Evolutionary conservation across 2,113 vertebrate genomes (phyloP), one percentile per base, ranked within the genome.

Genomic region (Calidris pygmaea): DNA sequence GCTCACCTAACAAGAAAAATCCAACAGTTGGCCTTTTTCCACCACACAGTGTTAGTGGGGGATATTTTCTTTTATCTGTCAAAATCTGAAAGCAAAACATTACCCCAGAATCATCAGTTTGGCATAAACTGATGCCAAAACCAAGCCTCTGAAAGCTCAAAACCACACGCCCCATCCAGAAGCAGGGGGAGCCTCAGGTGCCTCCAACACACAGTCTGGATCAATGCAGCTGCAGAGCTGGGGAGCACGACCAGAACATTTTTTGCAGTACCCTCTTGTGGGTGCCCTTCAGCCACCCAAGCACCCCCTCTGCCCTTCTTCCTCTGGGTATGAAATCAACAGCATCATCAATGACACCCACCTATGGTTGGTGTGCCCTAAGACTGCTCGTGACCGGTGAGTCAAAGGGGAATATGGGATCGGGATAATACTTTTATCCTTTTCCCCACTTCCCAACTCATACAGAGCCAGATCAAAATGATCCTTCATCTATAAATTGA

Each of bases 51-150:
- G n/a, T 53, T 72, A 79, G 68, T 17, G 32, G 15, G 34, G 17
- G n/a, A 60, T 88, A 73, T 87, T 89, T 95, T 89, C 43, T 39
- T 88, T 87, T 89, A 37, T 81, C 53, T 82, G 72, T 76, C 63
- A 91, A 86, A 77, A 94, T 63, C 53, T 62, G 84, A 88, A 89
- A 95, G 58, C 45, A 95, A 96, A 97, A 97, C 84, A 94, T 65
- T 89, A 56, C 62, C 62, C 70, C 66, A 75, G 73, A 93, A 74
- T 30, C 76, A 80, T 43, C 87, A 63, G 35, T 86, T 73, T 76
- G 53, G 45, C 43, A 73, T 13, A 58, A 93, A 84, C 41, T 71
- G 73, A 68, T 68, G 73, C 35, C 43, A 95, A 87, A 94, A 34
- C 29, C 56, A 94, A 76, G 30, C 26, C 22, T 77, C 17, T 83